phyloP scores from a whole-genome alignment of 2,888 invertebrate species.

The Aphrophora alni region DNA sequence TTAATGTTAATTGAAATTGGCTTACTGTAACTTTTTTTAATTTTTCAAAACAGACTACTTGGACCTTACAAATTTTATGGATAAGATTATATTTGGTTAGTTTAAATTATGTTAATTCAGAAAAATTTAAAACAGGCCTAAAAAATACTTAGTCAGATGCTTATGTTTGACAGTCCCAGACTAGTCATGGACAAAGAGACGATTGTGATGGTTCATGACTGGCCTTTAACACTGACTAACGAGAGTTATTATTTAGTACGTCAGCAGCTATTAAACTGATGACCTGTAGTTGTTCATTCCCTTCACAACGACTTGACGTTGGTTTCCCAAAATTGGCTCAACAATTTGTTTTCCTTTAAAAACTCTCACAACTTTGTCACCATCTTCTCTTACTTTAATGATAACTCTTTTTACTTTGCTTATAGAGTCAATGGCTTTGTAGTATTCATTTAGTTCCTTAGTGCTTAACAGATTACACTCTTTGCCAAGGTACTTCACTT shows the following conservation, averaged over 20 bases:
- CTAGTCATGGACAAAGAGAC: too few species aligned
- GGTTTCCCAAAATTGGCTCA: conserved; percentile 6
- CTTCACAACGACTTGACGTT: conserved; percentile 23
- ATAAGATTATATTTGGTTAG: conserved; percentile 10
- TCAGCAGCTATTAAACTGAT: too few species aligned
- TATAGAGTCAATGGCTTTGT: conserved; percentile 23
- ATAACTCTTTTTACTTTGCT: conserved; percentile 24
- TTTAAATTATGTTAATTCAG: conserved; percentile 12
- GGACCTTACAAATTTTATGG: background rate
- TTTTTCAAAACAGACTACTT: background rate
- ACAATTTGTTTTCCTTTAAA: conserved; percentile 23
- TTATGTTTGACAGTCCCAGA: too few species aligned
- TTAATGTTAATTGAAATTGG: conserved; percentile 18
- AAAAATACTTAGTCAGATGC: too few species aligned
- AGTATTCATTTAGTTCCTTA: conserved; percentile 24
- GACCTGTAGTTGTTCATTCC: conserved; percentile 24
- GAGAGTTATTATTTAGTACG: too few species aligned
- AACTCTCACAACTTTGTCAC: conserved; percentile 15
- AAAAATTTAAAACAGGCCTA: background rate
- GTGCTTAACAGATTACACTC: conserved; percentile 25
- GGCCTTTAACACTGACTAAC: too few species aligned
- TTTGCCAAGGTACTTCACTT: conserved; percentile 6
- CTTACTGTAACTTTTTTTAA: conserved; percentile 2
- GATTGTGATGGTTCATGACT: too few species aligned
- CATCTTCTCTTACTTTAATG: conserved; percentile 21